Evolutionary conservation across 1,140 invertebrate species (phyloP).

Genomic region (Eufriesea mexicana): DNA sequence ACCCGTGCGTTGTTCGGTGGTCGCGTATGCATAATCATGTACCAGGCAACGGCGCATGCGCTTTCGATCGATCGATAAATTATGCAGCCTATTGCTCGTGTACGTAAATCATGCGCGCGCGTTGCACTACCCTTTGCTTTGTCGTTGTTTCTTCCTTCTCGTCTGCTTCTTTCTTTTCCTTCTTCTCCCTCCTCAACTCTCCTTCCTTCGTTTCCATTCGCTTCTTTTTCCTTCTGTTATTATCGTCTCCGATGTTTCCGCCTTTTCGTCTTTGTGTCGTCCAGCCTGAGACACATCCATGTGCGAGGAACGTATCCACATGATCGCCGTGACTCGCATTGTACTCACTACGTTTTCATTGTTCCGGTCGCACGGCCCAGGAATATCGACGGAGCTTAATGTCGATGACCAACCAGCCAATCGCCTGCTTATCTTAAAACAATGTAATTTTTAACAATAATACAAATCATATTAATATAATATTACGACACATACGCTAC

Average conservation of each 20-base stretch:
- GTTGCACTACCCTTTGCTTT: conserved; percentile 13
- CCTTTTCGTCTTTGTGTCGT: conserved; percentile 34
- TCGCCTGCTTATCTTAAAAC: no score
- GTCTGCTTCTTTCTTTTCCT: not conserved
- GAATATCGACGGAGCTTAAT: conserved; percentile 31
- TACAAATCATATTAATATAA: no score
- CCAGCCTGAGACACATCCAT: conserved; percentile 2
- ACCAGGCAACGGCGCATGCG: conserved; percentile 30
- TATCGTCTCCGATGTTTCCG: conserved; percentile 39
- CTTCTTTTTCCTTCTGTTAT: not conserved
- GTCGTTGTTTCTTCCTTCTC: not conserved
- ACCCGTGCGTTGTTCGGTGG: conserved; percentile 18
- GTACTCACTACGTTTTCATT: conserved; percentile 39
- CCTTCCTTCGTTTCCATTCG: not conserved
- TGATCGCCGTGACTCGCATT: conserved; percentile 53
- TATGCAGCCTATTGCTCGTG: conserved; percentile 28
- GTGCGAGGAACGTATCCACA: conserved; percentile 10
- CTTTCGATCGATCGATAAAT: conserved; percentile 55
- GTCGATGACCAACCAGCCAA: conserved; percentile 11
- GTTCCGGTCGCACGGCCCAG: conserved; percentile 38
- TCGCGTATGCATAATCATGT: conserved; percentile 32
- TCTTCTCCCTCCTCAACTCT: not conserved
- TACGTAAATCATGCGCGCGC: conserved; percentile 51
- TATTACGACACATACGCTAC: no score
- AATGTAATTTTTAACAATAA: no score